phyloP scores from a whole-genome alignment of 2,113 vertebrate species.

The Poeciliopsis prolifica region DNA sequence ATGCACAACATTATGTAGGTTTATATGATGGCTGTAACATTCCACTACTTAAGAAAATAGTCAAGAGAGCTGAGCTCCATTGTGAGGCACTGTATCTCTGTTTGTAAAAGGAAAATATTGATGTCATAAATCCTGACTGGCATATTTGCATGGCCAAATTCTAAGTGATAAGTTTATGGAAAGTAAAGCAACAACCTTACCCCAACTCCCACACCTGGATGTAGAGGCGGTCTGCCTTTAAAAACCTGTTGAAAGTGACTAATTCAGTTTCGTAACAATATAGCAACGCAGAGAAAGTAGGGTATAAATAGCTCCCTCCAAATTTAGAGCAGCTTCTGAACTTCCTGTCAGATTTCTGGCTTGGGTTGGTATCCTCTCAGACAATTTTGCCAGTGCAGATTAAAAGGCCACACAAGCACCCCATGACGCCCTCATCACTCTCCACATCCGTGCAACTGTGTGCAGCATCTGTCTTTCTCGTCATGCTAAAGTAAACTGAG shows the following conservation, averaged over 20 bases:
- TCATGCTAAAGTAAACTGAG: slow-evolving; percentile 53
- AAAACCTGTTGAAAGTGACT: slow-evolving; percentile 30
- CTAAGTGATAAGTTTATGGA: slow-evolving; percentile 7
- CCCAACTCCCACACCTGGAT: background rate
- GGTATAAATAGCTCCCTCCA: slow-evolving; percentile 66
- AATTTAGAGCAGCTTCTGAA: slow-evolving; percentile 71
- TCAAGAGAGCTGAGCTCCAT: background rate
- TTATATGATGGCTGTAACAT: background rate
- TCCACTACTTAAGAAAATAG: background rate
- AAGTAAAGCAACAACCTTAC: slow-evolving; percentile 31
- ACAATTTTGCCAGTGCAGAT: slow-evolving; percentile 48
- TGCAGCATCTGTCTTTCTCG: slow-evolving; percentile 55
- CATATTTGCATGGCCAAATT: background rate
- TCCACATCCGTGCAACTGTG: slow-evolving; percentile 56
- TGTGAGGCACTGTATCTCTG: slow-evolving; percentile 22
- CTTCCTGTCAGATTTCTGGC: slow-evolving; percentile 66
- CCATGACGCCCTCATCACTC: slow-evolving; percentile 56
- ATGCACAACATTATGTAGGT: background rate
- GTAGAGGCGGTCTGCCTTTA: slow-evolving; percentile 5
- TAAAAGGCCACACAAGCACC: slow-evolving; percentile 48
- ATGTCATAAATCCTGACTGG: background rate
- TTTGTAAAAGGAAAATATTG: slow-evolving; percentile 19
- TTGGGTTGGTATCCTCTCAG: slow-evolving; percentile 60
- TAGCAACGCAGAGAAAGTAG: slow-evolving; percentile 28
- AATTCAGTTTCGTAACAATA: slow-evolving; percentile 56